phyloP scores from a whole-genome alignment of 2,797 vertebrate species.

The Pyrocephalus nanus region DNA sequence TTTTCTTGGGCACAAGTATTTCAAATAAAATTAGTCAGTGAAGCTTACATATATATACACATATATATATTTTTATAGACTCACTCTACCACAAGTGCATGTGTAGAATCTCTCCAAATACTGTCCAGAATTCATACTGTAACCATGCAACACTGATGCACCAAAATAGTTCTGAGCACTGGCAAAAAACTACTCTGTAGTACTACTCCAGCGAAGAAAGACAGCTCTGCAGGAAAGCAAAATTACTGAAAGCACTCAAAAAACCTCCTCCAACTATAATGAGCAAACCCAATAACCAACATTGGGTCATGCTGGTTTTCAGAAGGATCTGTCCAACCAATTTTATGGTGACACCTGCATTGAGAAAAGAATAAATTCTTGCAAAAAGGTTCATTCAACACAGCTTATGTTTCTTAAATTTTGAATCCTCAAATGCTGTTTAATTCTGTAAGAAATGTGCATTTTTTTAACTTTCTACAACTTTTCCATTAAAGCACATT shows the following conservation, averaged over 20 bases:
- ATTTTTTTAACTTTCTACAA: not conserved
- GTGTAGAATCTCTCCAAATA: not conserved
- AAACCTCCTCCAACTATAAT: fast-evolving
- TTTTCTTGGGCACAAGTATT: not conserved
- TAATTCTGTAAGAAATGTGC: not conserved
- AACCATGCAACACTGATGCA: not conserved
- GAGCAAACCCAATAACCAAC: not conserved
- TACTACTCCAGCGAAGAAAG: not conserved
- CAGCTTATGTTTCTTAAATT: not conserved
- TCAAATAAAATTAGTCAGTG: not conserved
- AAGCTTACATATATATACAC: not conserved
- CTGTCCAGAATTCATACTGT: not conserved
- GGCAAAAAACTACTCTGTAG: not conserved
- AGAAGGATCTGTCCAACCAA: not conserved
- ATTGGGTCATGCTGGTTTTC: not conserved
- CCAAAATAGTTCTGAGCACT: not conserved
- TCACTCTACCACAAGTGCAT: not conserved
- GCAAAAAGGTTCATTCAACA: not conserved
- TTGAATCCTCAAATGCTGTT: not conserved
- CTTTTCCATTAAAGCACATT: not conserved
- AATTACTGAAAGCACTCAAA: not conserved
- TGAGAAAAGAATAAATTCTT: not conserved
- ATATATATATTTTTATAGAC: not conserved
- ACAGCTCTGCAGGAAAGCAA: not conserved
- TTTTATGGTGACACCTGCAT: not conserved